Base-by-base conservation (phyloP, 1,140 invertebrate genomes). In the Rhopalosiphum padi region DNA sequence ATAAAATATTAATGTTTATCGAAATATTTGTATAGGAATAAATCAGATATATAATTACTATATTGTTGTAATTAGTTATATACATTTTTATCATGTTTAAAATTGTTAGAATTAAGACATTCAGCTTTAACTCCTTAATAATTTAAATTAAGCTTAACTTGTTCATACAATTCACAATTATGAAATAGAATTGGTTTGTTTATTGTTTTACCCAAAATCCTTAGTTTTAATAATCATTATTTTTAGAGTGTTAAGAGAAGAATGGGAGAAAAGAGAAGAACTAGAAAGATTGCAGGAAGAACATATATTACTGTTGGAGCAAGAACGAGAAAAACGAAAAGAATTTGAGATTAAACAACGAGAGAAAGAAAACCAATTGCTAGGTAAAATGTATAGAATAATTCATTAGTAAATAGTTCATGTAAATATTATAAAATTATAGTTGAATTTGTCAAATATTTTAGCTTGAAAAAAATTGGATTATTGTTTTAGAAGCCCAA, bases 221-320 rank as follows among this genome's bases (percentile, higher is more conserved):
- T 48, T 35, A 22, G 30, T 23, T n/a, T 41, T n/a, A 60, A 25
- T 18, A 11, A 43, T 90, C 1, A 60, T 1, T 92, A 89, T 94
- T 94, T 94, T 94, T 94, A 96, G 97, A 94, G 97, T 98, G 83
- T 95, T 98, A 91, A 96, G 97, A 77, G 97, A 98, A 95, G 97
- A 98, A 96, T 98, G 97, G 97, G 97, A 97, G 94, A 97, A 97
- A 95, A 95, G 97, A 94, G 97, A 98, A 95, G 97, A 98, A 95
- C 95, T 98, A 85, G 97, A 98, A 95, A 96, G 96, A 93, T 95
- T 98, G 25, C 97, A 98, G 95, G 96, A 97, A 94, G 97, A 98
- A 95, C 97, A 98, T 94, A 96, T 96, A 93, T 95, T 96, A 94
- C 95, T 98, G 94, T 95, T 98, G 89, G 97, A 97, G 95, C 96